phyloP scores from a whole-genome alignment of 2,113 vertebrate genomes.

The Sapayoa aenigma region DNA sequence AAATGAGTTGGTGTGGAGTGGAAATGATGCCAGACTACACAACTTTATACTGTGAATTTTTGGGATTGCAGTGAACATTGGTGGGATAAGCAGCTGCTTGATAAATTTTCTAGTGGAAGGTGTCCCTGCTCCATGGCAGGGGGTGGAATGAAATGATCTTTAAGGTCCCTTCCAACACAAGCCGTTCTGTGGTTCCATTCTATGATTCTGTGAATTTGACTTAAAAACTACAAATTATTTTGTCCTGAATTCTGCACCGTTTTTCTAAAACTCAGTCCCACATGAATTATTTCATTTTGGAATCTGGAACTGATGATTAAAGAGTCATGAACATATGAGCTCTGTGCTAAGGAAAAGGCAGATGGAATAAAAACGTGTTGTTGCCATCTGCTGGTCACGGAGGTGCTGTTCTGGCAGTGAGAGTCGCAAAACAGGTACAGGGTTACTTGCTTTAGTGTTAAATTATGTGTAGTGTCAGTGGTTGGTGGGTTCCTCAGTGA shows the following conservation, averaged over 20 bases:
- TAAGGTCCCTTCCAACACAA: not conserved
- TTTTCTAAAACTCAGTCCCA: not conserved
- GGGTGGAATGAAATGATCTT: not conserved
- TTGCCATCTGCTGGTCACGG: conserved; percentile 42
- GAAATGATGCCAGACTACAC: not conserved
- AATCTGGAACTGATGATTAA: not conserved
- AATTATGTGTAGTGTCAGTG: not conserved
- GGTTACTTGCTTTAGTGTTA: not conserved
- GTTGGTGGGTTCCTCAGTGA: not conserved
- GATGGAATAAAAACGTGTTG: not conserved
- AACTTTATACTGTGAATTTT: rapidly evolving
- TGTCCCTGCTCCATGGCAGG: not conserved
- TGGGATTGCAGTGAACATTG: not conserved
- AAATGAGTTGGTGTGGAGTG: not conserved
- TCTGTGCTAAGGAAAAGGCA: not conserved
- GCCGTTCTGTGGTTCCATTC: not conserved
- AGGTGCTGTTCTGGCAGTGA: not conserved
- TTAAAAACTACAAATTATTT: not conserved
- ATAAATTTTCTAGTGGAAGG: not conserved
- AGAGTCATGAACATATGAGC: not conserved
- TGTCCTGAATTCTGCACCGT: not conserved
- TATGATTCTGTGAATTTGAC: not conserved
- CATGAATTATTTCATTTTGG: not conserved
- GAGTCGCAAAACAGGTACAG: not conserved
- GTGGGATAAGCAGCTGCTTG: not conserved